Conservation (phyloP, 2,888 invertebrate species). For the Brenthis ino region DNA sequence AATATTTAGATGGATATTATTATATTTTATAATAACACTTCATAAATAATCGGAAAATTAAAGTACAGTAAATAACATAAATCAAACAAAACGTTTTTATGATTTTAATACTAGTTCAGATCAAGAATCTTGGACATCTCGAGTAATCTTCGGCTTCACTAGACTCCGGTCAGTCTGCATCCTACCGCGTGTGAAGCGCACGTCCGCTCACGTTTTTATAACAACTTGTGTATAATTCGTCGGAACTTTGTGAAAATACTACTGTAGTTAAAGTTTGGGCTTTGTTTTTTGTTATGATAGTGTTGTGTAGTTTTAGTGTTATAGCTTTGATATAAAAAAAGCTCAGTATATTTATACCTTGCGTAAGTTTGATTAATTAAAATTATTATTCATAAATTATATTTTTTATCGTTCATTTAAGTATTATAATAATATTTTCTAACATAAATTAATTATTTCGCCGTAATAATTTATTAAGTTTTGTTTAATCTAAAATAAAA, state of each 20-base stretch:
- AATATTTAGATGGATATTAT: no score
- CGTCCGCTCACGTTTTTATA: neutral
- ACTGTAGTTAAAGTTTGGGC: neutral
- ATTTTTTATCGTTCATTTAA: no score
- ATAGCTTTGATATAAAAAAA: neutral
- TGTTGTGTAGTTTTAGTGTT: neutral
- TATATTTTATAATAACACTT: no score
- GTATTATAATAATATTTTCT: no score
- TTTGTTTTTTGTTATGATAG: neutral
- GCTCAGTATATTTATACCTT: neutral
- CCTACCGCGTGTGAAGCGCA: neutral
- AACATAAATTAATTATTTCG: no score
- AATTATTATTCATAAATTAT: no score
- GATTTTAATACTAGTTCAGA: neutral
- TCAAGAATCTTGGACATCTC: constrained; percentile 6
- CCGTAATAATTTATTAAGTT: no score
- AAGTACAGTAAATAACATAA: no score
- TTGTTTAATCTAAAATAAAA: no score
- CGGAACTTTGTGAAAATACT: neutral
- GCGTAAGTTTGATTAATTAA: constrained; percentile 1
- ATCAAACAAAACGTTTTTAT: no score
- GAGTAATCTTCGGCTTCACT: neutral
- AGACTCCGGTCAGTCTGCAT: neutral
- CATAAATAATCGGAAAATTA: no score
- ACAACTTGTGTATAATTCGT: constrained; percentile 5